Percentiles rank a stretch among this genome's conserved stretches.
phyloP scores from a whole-genome alignment of 2,797 vertebrate species.

The Staurois parvus region DNA sequence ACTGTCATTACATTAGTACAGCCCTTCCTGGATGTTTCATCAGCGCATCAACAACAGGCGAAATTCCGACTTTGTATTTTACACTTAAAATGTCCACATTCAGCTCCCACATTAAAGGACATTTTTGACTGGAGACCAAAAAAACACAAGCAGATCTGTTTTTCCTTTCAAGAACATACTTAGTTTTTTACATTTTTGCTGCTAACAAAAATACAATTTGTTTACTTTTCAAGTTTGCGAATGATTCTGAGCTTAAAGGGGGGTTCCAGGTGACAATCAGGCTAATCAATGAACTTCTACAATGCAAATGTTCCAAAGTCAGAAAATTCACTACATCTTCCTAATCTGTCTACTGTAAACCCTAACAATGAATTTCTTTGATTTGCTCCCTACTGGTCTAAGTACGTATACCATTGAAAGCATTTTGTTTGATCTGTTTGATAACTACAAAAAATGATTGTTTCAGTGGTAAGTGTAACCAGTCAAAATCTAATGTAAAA shows the following conservation, averaged over 20 bases:
- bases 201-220: not conserved
- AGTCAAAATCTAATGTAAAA: too few species aligned
- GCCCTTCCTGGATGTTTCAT: conserved; percentile 55
- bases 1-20: conserved; percentile 52
- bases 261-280: too few species aligned
- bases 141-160: not conserved
- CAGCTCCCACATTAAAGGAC: conserved; percentile 38
- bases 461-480: too few species aligned
- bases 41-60: conserved; percentile 45
- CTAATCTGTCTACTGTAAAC: too few species aligned
- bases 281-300: too few species aligned
- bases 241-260: not conserved
- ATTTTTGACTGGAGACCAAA: conserved; percentile 31
- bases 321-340: too few species aligned
- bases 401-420: too few species aligned
- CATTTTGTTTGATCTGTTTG: too few species aligned
- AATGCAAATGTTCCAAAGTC: too few species aligned
- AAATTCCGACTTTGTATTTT: conserved; percentile 29
- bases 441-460: too few species aligned
- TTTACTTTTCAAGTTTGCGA: not conserved
- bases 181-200: not conserved
- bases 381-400: too few species aligned
- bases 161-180: conserved; percentile 6
- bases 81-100: conserved; percentile 45
- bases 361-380: too few species aligned